Evolutionary conservation across 2,797 vertebrate species (phyloP).

Genomic region (Emydoidea blandingii): DNA sequence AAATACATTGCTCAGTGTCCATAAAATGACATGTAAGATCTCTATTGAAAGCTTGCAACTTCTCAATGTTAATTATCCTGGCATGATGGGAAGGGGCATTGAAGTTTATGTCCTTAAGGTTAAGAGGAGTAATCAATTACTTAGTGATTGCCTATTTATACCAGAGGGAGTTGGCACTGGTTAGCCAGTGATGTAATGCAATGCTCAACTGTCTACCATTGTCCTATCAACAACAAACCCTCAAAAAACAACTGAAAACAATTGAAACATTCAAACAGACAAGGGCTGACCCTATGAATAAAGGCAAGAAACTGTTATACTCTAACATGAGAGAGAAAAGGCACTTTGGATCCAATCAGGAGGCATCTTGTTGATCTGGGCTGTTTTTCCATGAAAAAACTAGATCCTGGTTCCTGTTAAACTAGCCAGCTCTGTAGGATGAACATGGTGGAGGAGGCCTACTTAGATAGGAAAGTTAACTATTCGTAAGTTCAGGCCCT

Average conservation of each 20-base stretch:
- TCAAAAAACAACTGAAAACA: neutral
- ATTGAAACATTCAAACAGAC: neutral
- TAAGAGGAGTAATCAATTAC: too few species aligned
- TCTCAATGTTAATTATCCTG: neutral
- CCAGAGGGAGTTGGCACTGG: neutral
- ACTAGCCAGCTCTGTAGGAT: neutral
- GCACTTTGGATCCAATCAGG: neutral
- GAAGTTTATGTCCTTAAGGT: neutral
- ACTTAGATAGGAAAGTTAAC: neutral
- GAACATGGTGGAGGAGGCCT: neutral
- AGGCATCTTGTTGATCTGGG: neutral
- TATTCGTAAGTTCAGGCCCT: neutral
- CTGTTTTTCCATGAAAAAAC: neutral
- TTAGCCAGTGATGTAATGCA: neutral
- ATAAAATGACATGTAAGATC: neutral
- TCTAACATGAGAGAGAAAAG: neutral
- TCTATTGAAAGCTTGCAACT: neutral
- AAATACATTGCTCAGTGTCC: neutral
- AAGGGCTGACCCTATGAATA: neutral
- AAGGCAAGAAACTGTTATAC: neutral
- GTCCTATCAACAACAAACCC: neutral
- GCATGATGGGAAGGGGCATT: neutral
- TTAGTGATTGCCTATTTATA: neutral
- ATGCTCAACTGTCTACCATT: neutral
- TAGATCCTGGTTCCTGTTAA: neutral